Evolutionary conservation across 2,888 invertebrate genomes (phyloP), one percentile per base, ranked within the genome.

Genomic region (Drosophila demipolita): DNA sequence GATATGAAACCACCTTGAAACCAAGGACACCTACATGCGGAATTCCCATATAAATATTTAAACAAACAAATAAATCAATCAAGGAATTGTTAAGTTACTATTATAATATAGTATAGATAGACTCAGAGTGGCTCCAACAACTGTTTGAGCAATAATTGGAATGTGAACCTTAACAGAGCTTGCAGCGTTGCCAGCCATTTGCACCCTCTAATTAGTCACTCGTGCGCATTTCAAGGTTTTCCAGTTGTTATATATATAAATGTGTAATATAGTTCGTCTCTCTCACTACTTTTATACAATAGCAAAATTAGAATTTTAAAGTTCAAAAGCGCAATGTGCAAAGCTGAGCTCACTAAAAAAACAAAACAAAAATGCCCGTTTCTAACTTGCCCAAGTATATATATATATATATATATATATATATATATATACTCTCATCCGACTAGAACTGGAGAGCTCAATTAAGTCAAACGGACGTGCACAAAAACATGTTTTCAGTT

Each of bases 221-320:
- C 78, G 90, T 90, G 87, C 74, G 65, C 72, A 77, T 78, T 83
- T 89, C 87, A 87, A 87, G 87, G 87, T 90, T 87, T 84, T 90
- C 80, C 74, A 82, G 78, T 89, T 78, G 70, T 78, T 75, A 23
- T 32, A 38, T 35, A n/a, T 36, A 2, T 50, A 20, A 42, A 33
- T 66, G 20, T 48, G 23, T 65, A 48, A 48, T 59, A 59, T 42
- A 20, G 26, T 35, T 15, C n/a, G 36, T 38, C 54, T 38, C 23
- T 36, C 54, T 40, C 55, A 32, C 40, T 17, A 32, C n/a, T 36
- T 55, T 53, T 36, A 40, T 57, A 64, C 32, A 42, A 54, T 26
- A 57, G 40, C 49, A 23, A 20, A 60, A 59, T 64, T 65, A 15
- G 66, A 68, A 76, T 77, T 74, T 79, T 75, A 75, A 89, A 87